Evolutionary conservation across 2,797 vertebrate species (phyloP).

Genomic region (Tinamus major): DNA sequence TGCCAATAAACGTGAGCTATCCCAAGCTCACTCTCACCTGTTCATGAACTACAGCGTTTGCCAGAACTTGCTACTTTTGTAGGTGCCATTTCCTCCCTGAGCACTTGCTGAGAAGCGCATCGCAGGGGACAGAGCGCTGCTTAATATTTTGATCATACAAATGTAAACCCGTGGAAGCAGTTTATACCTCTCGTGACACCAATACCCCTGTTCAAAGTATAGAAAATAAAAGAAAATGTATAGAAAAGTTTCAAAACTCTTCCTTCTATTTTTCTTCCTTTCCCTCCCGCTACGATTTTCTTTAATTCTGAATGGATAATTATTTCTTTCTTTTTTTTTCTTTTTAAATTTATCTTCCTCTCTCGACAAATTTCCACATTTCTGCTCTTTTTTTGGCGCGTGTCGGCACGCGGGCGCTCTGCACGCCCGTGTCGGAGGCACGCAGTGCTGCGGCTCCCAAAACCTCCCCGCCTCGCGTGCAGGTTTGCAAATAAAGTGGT

Average conservation of each 20-base stretch:
- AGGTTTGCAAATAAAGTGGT: neutral
- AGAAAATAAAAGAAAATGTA: neutral
- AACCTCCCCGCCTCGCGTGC: neutral
- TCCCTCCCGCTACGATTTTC: fast-evolving
- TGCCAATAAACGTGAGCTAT: neutral
- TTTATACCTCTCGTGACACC: neutral
- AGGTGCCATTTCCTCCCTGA: neutral
- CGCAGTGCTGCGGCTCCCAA: neutral
- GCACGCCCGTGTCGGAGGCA: neutral
- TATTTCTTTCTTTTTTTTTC: neutral
- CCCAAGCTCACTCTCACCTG: neutral
- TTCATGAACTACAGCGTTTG: neutral
- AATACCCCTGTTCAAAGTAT: neutral
- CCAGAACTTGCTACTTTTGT: neutral
- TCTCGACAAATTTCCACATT: neutral
- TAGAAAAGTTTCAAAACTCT: neutral
- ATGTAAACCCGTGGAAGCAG: neutral
- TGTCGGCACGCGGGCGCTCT: neutral
- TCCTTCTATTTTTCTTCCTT: neutral
- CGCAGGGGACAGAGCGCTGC: neutral
- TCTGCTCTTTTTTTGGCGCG: neutral
- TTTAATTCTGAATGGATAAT: neutral
- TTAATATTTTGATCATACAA: neutral
- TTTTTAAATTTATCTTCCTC: neutral
- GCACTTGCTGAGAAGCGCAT: neutral